Conservation (phyloP, 2,797 vertebrate species). For the Urosaurus nigricauda region DNA sequence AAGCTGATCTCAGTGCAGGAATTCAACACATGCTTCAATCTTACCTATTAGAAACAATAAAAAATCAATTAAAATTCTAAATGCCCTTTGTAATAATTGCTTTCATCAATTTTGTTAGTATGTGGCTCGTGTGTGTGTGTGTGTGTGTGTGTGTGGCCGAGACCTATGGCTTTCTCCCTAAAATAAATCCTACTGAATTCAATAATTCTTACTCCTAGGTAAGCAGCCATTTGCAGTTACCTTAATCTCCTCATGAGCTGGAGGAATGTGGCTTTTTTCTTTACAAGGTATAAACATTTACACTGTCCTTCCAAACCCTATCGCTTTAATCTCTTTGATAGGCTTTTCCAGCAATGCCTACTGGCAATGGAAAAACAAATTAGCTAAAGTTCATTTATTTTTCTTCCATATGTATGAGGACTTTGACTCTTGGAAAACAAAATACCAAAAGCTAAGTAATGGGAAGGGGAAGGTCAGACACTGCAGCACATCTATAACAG, state of each 20-base stretch:
- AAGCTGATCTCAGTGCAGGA: not conserved
- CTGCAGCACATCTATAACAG: rapidly evolving
- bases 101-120: not conserved
- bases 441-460: constrained; percentile 22
- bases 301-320: constrained; percentile 75
- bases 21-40: not conserved
- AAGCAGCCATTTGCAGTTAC: constrained; percentile 7
- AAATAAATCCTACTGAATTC: constrained; percentile 11
- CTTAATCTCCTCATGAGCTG: constrained; percentile 21
- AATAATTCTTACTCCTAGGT: constrained; percentile 26
- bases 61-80: constrained; percentile 2
- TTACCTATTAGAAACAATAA: not conserved
- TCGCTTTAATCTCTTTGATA: constrained; percentile 78
- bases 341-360: constrained; percentile 79
- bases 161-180: not conserved
- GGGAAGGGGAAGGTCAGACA: not conserved
- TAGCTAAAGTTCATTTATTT: constrained; percentile 83
- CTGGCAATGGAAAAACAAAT: constrained; percentile 86
- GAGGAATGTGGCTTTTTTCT: constrained; percentile 42
- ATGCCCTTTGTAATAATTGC: not conserved
- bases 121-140: too few relatives aligned
- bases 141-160: not conserved
- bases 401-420: constrained; percentile 71
- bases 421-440: constrained; percentile 71
- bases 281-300: constrained; percentile 57